These are phyloP conservation scores for Spizella passerina DNA, from an alignment of 2,797 vertebrate genomes.

Conservation along the genomic window DNA sequence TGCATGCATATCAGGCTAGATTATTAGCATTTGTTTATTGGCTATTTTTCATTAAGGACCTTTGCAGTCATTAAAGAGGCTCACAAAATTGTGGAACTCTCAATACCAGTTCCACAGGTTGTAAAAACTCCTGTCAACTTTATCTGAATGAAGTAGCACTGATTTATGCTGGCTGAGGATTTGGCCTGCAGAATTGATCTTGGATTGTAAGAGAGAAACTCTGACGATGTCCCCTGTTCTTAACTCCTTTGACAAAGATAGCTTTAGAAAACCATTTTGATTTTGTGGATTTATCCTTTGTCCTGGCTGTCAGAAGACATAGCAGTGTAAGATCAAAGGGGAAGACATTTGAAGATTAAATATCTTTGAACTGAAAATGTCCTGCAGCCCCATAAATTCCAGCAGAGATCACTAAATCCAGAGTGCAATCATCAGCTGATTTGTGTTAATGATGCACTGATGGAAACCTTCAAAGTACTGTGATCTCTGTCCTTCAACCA, in stretches of 20 bases:
- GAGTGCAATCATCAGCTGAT: conserved; percentile 4
- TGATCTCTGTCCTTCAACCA: not conserved
- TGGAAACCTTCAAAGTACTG: not conserved
- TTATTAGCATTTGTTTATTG: conserved; percentile 27
- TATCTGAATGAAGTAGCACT: not conserved
- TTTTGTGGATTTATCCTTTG: conserved; percentile 60
- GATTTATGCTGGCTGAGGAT: conserved; percentile 30
- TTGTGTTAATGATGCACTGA: not conserved
- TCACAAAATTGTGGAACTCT: not conserved
- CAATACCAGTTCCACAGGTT: not conserved
- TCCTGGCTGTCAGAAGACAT: conserved; percentile 40
- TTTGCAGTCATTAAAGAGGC: not conserved
- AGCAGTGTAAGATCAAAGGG: conserved; percentile 36
- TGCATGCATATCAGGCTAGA: not conserved
- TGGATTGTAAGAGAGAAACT: not conserved
- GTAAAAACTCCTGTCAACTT: not conserved
- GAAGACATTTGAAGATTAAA: conserved; percentile 47
- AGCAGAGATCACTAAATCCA: not conserved
- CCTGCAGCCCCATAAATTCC: conserved; percentile 40
- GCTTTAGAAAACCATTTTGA: conserved; percentile 48
- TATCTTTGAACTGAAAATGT: not conserved
- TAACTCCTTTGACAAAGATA: conserved; percentile 38
- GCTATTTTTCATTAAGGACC: not conserved
- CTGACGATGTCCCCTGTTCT: not conserved
- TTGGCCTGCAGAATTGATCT: conserved; percentile 32